Conservation (phyloP, 2,888 invertebrate genomes). For the Lypha dubia region DNA sequence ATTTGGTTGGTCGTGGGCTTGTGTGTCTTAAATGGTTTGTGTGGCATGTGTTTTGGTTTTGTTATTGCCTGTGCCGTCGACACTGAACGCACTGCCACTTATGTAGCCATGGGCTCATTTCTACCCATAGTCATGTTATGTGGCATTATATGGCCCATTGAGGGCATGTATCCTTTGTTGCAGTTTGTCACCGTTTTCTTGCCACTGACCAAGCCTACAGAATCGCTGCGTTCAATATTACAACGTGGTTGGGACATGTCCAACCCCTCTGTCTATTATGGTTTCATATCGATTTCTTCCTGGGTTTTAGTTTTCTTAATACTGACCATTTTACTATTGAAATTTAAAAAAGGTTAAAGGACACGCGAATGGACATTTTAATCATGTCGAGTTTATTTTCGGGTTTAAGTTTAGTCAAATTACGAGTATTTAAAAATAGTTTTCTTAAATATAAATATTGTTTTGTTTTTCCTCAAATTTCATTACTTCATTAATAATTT, state of each 20-base stretch:
- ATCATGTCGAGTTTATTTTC: neutral
- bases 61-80: conserved; percentile 92
- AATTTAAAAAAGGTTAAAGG: conserved; percentile 91
- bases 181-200: conserved; percentile 89
- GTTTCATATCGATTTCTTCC: conserved; percentile 89
- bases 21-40: conserved; percentile 92
- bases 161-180: conserved; percentile 92
- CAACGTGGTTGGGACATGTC: conserved; percentile 92
- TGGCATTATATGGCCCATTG: conserved; percentile 97
- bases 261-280: conserved; percentile 89
- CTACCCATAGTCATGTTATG: conserved; percentile 93
- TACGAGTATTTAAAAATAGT: neutral
- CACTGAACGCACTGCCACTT: conserved; percentile 92
- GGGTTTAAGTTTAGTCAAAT: conserved; percentile 26
- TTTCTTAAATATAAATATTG: neutral
- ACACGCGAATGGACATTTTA: neutral
- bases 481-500: neutral
- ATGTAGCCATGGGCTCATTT: conserved; percentile 93
- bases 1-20: conserved; percentile 89
- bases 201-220: conserved; percentile 94
- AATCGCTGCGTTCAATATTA: conserved; percentile 92
- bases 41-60: conserved; percentile 97
- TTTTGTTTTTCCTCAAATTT: neutral
- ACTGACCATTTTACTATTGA: conserved; percentile 89
- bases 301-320: conserved; percentile 92